phyloP scores from a whole-genome alignment of 2,888 invertebrate genomes.

The Eristalis pertinax region DNA sequence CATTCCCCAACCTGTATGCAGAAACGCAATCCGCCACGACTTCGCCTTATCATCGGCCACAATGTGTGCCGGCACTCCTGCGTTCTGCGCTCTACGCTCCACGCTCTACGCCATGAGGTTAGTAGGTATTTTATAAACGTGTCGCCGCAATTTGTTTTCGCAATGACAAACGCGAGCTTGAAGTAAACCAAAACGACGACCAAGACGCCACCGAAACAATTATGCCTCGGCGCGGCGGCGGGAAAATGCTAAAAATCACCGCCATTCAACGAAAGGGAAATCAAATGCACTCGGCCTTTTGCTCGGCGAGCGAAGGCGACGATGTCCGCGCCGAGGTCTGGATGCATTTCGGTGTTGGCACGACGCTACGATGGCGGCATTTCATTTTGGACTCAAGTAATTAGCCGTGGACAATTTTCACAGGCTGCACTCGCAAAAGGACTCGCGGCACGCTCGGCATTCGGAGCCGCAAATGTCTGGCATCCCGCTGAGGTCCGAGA shows the following conservation, averaged over 20 bases:
- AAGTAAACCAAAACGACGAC: slow-evolving; percentile 34
- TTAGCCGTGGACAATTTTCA: slow-evolving; percentile 53
- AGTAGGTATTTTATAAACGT: slow-evolving; percentile 69
- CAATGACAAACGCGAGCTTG: slow-evolving; percentile 55
- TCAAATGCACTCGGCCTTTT: slow-evolving; percentile 39
- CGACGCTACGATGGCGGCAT: slow-evolving; percentile 34
- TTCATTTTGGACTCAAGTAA: slow-evolving; percentile 64
- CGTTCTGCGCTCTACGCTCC: not conserved
- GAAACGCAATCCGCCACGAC: slow-evolving; percentile 11
- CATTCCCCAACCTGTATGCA: slow-evolving; percentile 45
- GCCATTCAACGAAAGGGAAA: slow-evolving; percentile 64
- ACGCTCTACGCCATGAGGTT: slow-evolving; percentile 48
- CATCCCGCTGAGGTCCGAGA: not conserved
- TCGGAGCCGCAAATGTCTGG: not conserved
- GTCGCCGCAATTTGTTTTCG: slow-evolving; percentile 62
- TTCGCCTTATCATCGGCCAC: slow-evolving; percentile 7
- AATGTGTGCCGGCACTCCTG: not conserved
- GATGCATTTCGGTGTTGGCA: slow-evolving; percentile 56
- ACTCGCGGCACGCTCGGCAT: not conserved
- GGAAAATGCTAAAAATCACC: slow-evolving; percentile 50
- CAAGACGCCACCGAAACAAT: slow-evolving; percentile 58
- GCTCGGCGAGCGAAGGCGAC: slow-evolving; percentile 4
- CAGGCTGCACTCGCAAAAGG: not conserved
- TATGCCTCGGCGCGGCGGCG: slow-evolving; percentile 13
- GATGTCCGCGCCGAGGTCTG: slow-evolving; percentile 16